Base-by-base conservation (phyloP, 1,140 invertebrate species). In the Pachyrhynchus sulphureomaculatus region DNA sequence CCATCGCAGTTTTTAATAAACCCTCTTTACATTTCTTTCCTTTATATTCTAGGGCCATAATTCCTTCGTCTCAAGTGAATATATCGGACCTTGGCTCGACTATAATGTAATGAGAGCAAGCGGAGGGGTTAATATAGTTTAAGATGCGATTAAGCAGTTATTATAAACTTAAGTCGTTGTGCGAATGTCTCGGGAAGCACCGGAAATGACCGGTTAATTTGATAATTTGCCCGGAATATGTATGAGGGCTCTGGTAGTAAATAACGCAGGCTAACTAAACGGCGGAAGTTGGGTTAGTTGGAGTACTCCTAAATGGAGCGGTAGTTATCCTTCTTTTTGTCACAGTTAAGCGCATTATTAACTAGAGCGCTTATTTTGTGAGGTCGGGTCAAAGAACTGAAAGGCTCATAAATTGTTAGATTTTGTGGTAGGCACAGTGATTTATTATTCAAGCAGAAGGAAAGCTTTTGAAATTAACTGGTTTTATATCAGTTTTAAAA, bases 181-280 rank as follows among this genome's bases (percentile, higher is more conserved):
- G 59, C 32, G 18, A 39, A 51, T 26, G 57, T 60, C 47, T 60
- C 24, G 57, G 42, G 44, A 54, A 53, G 29, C 20, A 26, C 29
- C 37, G 59, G 39, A 61, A 61, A 61, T 61, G 59, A 49, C 59
- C 49, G 49, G 59, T 61, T 61, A 61, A 61, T 61, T 61, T 61
- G 59, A 49, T 61, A 61, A 61, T 61, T 61, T 54, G 39, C 39
- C 32, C 39, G 24, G 59, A 61, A 61, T 61, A 61, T 61, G 59
- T 61, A 61, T 61, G 59, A 61, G 49, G 24, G 36, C 55, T 20
- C 17, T 26, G 18, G 39, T 37, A 42, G 45, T 59, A 59, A 59
- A 59, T 59, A 59, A 59, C 12, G 21, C 20, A 39, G 47, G 44
- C 44, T 10, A 17, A 34, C 45, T 49, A 47, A 48, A 58, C 39